phyloP scores from a whole-genome alignment of 1,140 invertebrate species.

The Nasonia giraulti region DNA sequence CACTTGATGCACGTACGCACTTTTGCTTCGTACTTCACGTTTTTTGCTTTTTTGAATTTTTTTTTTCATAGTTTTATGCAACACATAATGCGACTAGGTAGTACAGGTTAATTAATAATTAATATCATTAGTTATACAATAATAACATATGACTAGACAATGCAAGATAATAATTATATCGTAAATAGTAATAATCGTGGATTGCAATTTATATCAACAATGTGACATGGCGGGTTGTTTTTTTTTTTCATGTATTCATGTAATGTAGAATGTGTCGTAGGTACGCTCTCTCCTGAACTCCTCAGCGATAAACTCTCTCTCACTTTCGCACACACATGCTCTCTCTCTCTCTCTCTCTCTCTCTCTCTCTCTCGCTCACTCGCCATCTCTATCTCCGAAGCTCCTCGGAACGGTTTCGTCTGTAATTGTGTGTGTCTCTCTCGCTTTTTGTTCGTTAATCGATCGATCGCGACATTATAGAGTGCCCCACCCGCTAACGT shows the following conservation, averaged over 20 bases:
- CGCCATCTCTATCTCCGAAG: not conserved
- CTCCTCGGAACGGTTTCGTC: not conserved
- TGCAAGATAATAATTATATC: slow-evolving; percentile 76
- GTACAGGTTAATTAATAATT: slow-evolving; percentile 75
- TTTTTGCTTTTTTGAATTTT: slow-evolving; percentile 51
- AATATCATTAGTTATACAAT: slow-evolving; percentile 75
- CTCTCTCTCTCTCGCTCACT: slow-evolving; percentile 24
- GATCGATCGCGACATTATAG: not conserved
- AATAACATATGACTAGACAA: slow-evolving; percentile 76
- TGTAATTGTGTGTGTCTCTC: not conserved
- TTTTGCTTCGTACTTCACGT: slow-evolving; percentile 48
- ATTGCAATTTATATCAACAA: slow-evolving; percentile 75
- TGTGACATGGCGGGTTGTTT: slow-evolving; percentile 70
- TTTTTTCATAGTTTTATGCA: slow-evolving; percentile 68
- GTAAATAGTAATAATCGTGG: slow-evolving; percentile 75
- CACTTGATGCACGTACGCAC: slow-evolving; percentile 33
- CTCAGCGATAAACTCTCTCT: slow-evolving; percentile 54
- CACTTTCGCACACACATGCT: slow-evolving; percentile 41
- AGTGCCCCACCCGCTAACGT: not conserved
- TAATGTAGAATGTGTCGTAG: slow-evolving; percentile 62
- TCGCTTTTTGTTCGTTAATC: not conserved
- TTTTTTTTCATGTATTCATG: slow-evolving; percentile 54
- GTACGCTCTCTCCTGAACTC: slow-evolving; percentile 54
- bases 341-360: slow-evolving; percentile 24
- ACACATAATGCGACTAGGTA: slow-evolving; percentile 76